Evolutionary conservation across 2,888 invertebrate genomes (phyloP).

Genomic region (Acanthosepion pharaonis): DNA sequence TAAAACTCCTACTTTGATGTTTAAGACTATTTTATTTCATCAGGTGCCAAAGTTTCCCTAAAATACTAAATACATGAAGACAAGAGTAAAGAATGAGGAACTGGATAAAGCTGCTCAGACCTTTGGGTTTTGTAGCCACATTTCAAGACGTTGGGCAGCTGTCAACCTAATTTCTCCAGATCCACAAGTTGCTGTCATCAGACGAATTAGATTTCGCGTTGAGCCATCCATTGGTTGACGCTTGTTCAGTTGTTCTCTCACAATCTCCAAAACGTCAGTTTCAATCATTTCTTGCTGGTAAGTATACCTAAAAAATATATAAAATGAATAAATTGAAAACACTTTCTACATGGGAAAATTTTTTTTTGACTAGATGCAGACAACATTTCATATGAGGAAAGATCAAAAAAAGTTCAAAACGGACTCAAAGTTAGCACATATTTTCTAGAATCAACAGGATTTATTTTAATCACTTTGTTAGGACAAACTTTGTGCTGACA

Average conservation of each 20-base stretch:
- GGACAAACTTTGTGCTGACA: too few species aligned
- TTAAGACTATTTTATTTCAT: neutral
- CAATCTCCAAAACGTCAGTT: constrained; percentile 86
- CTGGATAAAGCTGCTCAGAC: constrained; percentile 54
- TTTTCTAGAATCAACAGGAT: too few species aligned
- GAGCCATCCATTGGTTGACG: constrained; percentile 86
- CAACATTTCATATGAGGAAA: too few species aligned
- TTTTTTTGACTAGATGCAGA: too few species aligned
- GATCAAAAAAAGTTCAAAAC: too few species aligned
- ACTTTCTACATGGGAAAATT: too few species aligned
- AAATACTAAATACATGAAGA: too few species aligned
- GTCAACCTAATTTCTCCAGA: constrained; percentile 88
- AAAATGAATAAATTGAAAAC: too few species aligned
- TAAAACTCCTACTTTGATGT: neutral
- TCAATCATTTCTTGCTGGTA: constrained; percentile 83
- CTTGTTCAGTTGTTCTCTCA: constrained; percentile 89
- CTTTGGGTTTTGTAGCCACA: constrained; percentile 97
- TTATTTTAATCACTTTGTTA: too few species aligned
- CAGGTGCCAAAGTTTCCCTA: too few species aligned
- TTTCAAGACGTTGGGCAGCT: constrained; percentile 87
- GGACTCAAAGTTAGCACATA: too few species aligned
- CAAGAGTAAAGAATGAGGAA: neutral
- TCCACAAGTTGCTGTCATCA: constrained; percentile 89
- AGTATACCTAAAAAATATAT: constrained; percentile 76
- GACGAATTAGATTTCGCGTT: constrained; percentile 89